Percentiles rank a stretch among this genome's conserved stretches.
Evolutionary conservation across 2,888 invertebrate species (phyloP).

Genomic region (Cerastis rubricosa): DNA sequence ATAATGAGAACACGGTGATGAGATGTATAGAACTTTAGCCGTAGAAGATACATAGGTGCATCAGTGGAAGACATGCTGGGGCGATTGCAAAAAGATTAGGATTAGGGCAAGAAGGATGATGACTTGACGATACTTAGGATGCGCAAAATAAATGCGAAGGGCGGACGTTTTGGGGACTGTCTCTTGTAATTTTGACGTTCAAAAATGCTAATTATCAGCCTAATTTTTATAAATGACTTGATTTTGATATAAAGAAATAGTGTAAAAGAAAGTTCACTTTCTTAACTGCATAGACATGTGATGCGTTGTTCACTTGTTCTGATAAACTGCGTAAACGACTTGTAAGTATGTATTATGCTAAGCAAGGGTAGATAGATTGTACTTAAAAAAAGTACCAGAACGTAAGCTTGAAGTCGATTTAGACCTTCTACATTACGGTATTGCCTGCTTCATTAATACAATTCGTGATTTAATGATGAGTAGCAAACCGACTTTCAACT

Average conservation of each 20-base stretch:
- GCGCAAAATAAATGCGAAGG: neutral
- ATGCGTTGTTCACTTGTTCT: too few relatives aligned
- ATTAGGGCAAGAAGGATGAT: neutral
- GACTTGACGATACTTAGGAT: neutral
- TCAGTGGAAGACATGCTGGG: too few relatives aligned
- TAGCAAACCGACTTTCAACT: constrained; percentile 26
- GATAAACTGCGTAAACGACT: neutral
- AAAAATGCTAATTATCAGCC: too few relatives aligned
- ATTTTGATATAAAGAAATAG: too few relatives aligned
- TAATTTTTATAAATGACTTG: too few relatives aligned
- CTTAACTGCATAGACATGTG: neutral
- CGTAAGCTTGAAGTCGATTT: neutral
- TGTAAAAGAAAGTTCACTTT: neutral
- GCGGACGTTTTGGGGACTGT: too few relatives aligned
- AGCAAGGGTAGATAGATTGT: neutral
- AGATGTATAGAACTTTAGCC: neutral
- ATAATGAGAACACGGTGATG: neutral
- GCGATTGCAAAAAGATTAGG: neutral
- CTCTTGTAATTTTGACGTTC: too few relatives aligned
- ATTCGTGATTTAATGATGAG: constrained; percentile 56
- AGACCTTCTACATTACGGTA: constrained; percentile 28
- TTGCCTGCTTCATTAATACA: constrained; percentile 53
- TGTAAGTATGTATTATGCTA: neutral
- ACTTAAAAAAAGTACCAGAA: neutral
- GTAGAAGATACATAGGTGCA: neutral